These are phyloP conservation scores for Bombus balteatus DNA, from an alignment of 1,140 invertebrate genomes.

Conservation along the genomic window DNA sequence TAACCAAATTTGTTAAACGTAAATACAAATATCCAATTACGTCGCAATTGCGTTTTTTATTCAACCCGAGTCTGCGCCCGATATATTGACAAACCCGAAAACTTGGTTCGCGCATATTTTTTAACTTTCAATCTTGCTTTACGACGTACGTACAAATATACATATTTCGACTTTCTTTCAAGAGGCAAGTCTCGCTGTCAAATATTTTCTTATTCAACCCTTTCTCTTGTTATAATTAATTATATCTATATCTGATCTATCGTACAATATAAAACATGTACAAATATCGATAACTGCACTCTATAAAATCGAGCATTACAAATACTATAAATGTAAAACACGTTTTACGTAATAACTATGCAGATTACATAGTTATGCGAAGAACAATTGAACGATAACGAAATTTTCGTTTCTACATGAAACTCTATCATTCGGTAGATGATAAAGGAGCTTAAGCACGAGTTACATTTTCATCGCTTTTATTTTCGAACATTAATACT, in stretches of 20 bases:
- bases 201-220: not conserved
- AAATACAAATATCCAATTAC: not conserved
- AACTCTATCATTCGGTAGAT: not conserved
- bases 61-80: not conserved
- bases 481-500: slow-evolving; percentile 79
- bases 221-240: not conserved
- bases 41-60: not conserved
- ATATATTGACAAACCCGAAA: not conserved
- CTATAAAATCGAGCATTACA: not conserved
- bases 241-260: not conserved
- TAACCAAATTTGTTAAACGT: not conserved
- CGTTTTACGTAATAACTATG: too few species aligned
- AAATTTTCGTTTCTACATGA: too few species aligned
- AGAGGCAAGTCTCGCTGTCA: not conserved
- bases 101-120: not conserved
- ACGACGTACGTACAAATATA: too few species aligned
- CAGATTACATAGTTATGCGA: too few species aligned
- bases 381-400: too few species aligned
- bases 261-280: too few species aligned
- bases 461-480: slow-evolving; percentile 56
- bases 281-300: not conserved
- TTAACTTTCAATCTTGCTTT: not conserved
- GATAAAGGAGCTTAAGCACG: not conserved
- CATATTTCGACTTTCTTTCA: too few species aligned
- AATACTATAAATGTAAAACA: too few species aligned